phyloP scores from a whole-genome alignment of 2,113 vertebrate species.

The Haemorhous mexicanus region DNA sequence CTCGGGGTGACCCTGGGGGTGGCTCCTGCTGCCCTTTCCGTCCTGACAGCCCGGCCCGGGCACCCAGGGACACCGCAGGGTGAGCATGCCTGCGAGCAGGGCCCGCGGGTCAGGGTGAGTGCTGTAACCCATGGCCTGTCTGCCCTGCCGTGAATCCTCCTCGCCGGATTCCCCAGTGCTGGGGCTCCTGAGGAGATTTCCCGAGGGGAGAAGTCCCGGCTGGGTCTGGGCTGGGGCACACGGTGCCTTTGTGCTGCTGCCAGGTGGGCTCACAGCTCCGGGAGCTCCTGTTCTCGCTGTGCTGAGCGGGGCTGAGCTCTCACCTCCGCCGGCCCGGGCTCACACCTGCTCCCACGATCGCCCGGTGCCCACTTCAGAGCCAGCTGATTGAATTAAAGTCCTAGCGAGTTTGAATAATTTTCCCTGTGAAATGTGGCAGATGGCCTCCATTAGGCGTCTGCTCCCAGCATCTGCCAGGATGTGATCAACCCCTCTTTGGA shows the following conservation, averaged over 20 bases:
- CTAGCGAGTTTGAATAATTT: conserved; percentile 36
- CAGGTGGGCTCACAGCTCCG: accelerated
- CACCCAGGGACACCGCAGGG: accelerated
- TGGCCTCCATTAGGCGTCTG: conserved; percentile 66
- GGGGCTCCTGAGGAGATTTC: neutral
- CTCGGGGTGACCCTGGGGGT: accelerated
- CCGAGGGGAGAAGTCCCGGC: accelerated
- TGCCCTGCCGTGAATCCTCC: neutral
- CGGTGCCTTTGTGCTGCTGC: neutral
- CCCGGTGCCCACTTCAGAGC: conserved; percentile 50
- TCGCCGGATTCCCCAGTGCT: accelerated
- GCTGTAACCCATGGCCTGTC: accelerated
- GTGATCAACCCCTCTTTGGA: conserved; percentile 40
- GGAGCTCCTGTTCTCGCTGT: accelerated
- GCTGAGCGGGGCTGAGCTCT: neutral
- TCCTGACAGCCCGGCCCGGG: accelerated
- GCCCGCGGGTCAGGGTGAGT: too few species aligned
- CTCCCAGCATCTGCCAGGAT: conserved; percentile 60
- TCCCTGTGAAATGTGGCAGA: conserved; percentile 59
- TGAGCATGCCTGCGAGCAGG: too few species aligned
- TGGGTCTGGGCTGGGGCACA: accelerated
- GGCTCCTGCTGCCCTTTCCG: neutral
- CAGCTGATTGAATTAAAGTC: conserved; percentile 58
- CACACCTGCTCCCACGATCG: conserved; percentile 29
- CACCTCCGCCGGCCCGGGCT: neutral